Evolutionary conservation across 1,140 invertebrate genomes (phyloP), one percentile per base, ranked within the genome.

Genomic region (Anagrus nilaparvatae): DNA sequence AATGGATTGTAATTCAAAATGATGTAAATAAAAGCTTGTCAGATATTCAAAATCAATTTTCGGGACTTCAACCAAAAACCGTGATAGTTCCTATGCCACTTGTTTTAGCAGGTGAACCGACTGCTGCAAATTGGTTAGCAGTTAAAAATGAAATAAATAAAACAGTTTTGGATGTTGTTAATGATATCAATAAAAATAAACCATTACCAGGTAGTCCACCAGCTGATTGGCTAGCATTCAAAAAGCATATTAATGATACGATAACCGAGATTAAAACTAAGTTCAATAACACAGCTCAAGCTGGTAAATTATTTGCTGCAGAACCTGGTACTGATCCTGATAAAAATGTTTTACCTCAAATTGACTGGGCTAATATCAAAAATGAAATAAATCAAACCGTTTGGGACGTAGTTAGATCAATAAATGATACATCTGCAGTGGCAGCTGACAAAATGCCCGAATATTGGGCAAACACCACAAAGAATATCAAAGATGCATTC

Each of bases 241-340:
- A 55, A 43, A 32, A 49, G 16, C 19, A 48, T 18, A 17, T 56
- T 3, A 50, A 51, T 27, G 37, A 38, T 1, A 43, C 51, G 0
- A 52, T 57, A 18, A 32, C 32, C 0, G 47, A 52, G 18, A 27
- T 59, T 4, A 52, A n/a, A 34, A 51, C 44, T 5, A 40, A 54
- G 9, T 3, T 31, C 12, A 30, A 31, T n/a, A n/a, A n/a, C n/a
- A n/a, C n/a, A n/a, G n/a, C n/a, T n/a, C n/a, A n/a, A n/a, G n/a
- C n/a, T n/a, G n/a, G n/a, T n/a, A n/a, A 21, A 28, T 40, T 31
- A 18, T 33, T 13, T 16, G 27, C 4, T 9, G 14, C 10, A 32
- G 25, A 25, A 20, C 8, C 5, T 2, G 7, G 2, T 0, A 28
- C n/a, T 12, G 9, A 2, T 19, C 9, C 12, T 20, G 6, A 4